Conservation (phyloP, 2,888 invertebrate species). For the Ichneumon xanthorius region DNA sequence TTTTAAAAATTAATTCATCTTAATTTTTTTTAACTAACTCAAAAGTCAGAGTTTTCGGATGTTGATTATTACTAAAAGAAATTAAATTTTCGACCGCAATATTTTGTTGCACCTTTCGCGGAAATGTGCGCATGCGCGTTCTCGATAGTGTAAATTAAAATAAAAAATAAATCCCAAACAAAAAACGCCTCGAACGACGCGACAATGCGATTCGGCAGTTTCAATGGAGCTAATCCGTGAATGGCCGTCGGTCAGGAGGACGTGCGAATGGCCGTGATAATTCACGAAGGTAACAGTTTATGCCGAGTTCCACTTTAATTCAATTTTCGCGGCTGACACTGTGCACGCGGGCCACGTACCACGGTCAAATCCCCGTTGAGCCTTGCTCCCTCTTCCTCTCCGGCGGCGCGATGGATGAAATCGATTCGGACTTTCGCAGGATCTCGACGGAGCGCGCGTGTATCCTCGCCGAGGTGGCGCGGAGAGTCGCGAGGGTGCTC, state of each 20-base stretch:
- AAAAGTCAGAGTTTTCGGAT: too few species aligned
- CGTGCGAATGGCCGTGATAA: slow-evolving; percentile 1
- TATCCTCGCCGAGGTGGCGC: slow-evolving; percentile 14
- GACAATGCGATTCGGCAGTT: background rate
- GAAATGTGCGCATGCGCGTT: too few species aligned
- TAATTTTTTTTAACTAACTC: too few species aligned
- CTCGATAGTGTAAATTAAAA: too few species aligned
- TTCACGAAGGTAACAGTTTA: slow-evolving; percentile 47
- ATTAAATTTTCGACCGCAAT: too few species aligned
- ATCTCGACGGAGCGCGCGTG: slow-evolving; percentile 1
- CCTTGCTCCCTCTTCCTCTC: background rate
- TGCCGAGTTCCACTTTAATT: slow-evolving; percentile 61
- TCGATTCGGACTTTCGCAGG: slow-evolving; percentile 42
- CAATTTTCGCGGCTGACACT: slow-evolving; percentile 53
- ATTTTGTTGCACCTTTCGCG: too few species aligned
- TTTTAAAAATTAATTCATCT: too few species aligned
- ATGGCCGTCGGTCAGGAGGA: slow-evolving; percentile 35
- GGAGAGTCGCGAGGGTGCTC: slow-evolving; percentile 1
- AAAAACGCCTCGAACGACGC: too few species aligned
- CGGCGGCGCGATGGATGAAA: slow-evolving; percentile 27
- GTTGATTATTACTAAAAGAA: too few species aligned
- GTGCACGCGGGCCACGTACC: slow-evolving; percentile 53
- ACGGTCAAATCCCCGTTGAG: slow-evolving; percentile 51
- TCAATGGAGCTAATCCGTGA: slow-evolving; percentile 47
- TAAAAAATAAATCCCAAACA: background rate